Evolutionary conservation across 2,113 vertebrate genomes (phyloP), one percentile per base, ranked within the genome.

Genomic region (Opisthocomus hoazin): DNA sequence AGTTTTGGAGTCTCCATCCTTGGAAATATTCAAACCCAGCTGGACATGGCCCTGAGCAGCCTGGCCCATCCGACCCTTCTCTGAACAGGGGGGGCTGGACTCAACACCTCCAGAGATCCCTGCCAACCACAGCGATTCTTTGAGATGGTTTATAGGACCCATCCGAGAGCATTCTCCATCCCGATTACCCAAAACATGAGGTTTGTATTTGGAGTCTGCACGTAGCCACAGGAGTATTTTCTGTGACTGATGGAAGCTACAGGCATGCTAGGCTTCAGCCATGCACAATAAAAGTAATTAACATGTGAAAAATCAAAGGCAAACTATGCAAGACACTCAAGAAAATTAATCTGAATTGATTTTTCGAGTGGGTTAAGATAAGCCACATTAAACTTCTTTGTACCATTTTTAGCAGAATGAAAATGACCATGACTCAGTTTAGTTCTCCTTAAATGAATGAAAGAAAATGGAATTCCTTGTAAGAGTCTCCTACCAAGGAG

Each of bases 281-380:
- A 87, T 1, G 1, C 78, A 61, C 88, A 90, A 79, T 46, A 64
- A 68, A 91, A 45, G 23, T 60, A 95, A 95, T 92, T 92, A 93
- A 78, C 19, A 18, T 36, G 30, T 60, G 39, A 56, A 95, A 96
- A 96, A 96, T 92, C 83, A 92, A 95, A 95, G 83, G 58, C 65
- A 79, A 94, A 65, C 88, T 71, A 29, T 64, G 77, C 87, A 65
- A 91, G 73, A 75, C 84, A 91, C 84, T 96, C 69, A 60, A 61
- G 89, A 87, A 96, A 96, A 92, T 95, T 91, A 94, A 94, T 82
- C 65, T 68, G 69, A 50, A 96, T 96, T 89, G 90, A 93, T 96
- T 95, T 95, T 94, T 91, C 84, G 68, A 94, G 91, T 82, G 91
- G 87, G 91, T 96, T 96, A 94, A 77, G 79, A 54, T 90, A 92